A percentile compares a stretch with the other conserved stretches of the same genome.
These are phyloP conservation scores for Myrmecobius fasciatus DNA, from an alignment of 2,113 vertebrate species.

Conservation along the genomic window DNA sequence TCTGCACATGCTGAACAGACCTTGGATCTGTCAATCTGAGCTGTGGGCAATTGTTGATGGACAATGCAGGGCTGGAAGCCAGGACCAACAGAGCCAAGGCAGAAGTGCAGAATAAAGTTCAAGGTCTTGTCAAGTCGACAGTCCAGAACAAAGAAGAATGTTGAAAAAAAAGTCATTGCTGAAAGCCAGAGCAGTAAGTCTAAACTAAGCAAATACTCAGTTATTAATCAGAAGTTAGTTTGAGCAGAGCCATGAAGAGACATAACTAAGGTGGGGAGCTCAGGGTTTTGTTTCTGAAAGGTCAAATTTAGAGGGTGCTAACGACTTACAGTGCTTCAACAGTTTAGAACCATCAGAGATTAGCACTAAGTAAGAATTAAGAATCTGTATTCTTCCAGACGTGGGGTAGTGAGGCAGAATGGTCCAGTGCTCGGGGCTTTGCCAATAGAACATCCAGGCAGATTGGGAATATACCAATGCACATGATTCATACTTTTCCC, in stretches of 20 bases:
- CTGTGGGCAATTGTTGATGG: background rate
- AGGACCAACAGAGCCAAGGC: background rate
- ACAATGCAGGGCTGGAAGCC: conserved; percentile 17
- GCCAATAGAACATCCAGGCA: background rate
- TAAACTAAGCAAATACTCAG: background rate
- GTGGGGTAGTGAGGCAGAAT: background rate
- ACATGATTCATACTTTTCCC: background rate
- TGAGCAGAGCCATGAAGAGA: background rate
- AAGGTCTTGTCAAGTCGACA: background rate
- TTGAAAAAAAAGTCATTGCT: background rate
- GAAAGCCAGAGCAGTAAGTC: background rate
- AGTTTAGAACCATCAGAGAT: background rate
- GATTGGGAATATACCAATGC: background rate
- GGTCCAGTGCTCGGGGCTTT: background rate
- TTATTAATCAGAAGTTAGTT: background rate
- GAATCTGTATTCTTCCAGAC: background rate
- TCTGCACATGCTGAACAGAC: background rate
- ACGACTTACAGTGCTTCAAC: background rate
- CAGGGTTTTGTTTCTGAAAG: background rate
- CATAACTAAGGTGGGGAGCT: background rate
- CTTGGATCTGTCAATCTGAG: background rate
- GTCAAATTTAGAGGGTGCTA: background rate
- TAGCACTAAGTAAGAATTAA: background rate
- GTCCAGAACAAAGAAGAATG: background rate
- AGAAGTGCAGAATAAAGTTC: conserved; percentile 1